Percentiles rank a stretch among this genome's conserved stretches.
Evolutionary conservation across 2,888 invertebrate species (phyloP).

Genomic region (Eupithecia centaureata): DNA sequence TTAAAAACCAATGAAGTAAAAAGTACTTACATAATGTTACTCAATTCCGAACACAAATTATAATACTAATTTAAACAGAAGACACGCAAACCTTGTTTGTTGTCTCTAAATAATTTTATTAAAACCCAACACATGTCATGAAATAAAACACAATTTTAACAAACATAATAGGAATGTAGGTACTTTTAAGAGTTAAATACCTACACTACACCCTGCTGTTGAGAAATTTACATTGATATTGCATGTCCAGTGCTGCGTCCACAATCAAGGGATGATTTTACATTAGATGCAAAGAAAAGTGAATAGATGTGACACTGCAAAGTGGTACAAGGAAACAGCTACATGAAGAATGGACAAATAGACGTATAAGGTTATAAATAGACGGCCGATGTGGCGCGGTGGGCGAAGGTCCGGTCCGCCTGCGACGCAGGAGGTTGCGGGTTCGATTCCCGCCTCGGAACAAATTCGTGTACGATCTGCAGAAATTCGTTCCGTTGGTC

Average conservation of each 20-base stretch:
- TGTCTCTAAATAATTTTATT: neutral
- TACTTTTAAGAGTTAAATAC: constrained; percentile 3
- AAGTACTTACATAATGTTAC: no score
- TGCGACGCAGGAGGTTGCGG: no score
- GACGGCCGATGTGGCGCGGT: no score
- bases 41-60: no score
- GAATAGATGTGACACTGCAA: constrained; percentile 20
- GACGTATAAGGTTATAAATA: no score
- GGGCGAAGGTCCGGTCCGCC: no score
- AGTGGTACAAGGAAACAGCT: neutral
- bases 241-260: constrained; percentile 72
- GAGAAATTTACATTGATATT: constrained; percentile 82
- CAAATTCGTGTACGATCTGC: no score
- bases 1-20: no score
- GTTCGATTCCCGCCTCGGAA: no score
- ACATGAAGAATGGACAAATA: neutral
- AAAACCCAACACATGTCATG: neutral
- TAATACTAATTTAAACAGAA: no score
- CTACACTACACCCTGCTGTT: constrained; percentile 41
- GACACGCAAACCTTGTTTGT: no score
- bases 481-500: no score
- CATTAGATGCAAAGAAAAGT: constrained; percentile 56
- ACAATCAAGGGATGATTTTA: constrained; percentile 78
- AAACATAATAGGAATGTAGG: neutral
- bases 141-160: neutral